Base-by-base conservation (phyloP, 2,113 vertebrate genomes). In the Poeciliopsis turrubarensis region DNA sequence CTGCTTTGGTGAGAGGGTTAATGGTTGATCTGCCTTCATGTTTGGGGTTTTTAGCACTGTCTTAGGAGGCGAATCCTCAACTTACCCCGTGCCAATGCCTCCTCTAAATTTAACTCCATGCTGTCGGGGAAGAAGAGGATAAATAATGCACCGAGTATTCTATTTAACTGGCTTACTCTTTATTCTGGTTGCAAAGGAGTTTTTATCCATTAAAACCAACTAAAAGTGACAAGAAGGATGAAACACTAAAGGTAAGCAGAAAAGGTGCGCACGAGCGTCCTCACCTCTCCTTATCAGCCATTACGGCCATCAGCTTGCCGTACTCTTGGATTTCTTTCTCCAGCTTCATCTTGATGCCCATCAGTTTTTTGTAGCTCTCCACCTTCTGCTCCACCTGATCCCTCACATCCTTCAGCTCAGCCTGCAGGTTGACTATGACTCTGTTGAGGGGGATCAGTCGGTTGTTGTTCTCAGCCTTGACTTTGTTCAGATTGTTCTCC, bases 291-390 rank as follows among this genome's bases (percentile, higher is more conserved):
- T 67, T 3, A 0, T 88, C 83, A 2, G 77, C 10, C 0, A 65
- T 41, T 30, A 70, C 74, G 19, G 77, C 85, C 0, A 96, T 87
- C 39, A 95, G 93, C 0, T 37, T 22, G 13, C 90, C 88, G 85
- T 96, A 96, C 8, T 85, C 79, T 0, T 79, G 14, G 41, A 95
- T 94, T 68, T 96, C 95, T 0, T 84, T 83, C 86, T 96, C 94
- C 86, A 96, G 93, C 87, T 93, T 94, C 92, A 92, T 93, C 90
- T 95, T 96, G 19, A 93, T 80, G 4, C 90, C 90, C 68, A 95
- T 89, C 79, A 96, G 93, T 19, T 87, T 61, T 17, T 93, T 87
- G 85, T 95, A 94, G 60, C 74, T 88, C 0, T 91, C 78, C 0
- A 83, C 68, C 73, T 95, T 94, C 1, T 72, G 82, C 83, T 94